Evolutionary conservation across 2,113 vertebrate species (phyloP).

Genomic region (Sapayoa aenigma): DNA sequence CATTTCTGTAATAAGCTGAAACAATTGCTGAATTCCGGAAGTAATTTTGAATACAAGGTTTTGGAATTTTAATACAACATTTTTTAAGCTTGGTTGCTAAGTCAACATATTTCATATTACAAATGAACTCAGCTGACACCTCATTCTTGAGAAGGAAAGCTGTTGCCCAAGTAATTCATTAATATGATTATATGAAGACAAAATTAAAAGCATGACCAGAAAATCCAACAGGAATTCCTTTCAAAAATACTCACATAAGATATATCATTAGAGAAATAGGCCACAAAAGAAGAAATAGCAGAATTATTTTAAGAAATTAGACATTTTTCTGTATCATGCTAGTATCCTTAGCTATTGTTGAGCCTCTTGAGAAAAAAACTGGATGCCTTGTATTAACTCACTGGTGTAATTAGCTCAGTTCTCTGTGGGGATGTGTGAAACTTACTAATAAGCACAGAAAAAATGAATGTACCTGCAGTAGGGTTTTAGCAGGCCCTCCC

Average conservation of each 20-base stretch:
- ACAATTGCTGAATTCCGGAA: neutral
- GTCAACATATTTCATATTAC: neutral
- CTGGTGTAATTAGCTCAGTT: neutral
- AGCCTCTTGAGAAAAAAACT: neutral
- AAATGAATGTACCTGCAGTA: neutral
- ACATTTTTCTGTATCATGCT: neutral
- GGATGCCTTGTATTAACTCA: neutral
- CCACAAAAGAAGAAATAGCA: neutral
- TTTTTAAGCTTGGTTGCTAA: neutral
- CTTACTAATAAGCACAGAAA: neutral
- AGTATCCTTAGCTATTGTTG: neutral
- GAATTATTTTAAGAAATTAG: neutral
- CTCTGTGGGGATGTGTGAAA: neutral
- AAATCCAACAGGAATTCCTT: neutral
- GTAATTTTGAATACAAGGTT: neutral
- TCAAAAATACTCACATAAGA: neutral
- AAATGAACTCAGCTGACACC: neutral
- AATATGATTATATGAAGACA: conserved; percentile 5
- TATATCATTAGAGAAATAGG: neutral
- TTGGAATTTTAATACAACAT: neutral
- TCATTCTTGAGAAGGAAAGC: conserved; percentile 9
- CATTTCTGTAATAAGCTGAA: neutral
- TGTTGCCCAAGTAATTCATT: neutral
- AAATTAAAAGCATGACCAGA: neutral
- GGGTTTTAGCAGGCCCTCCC: neutral